These are phyloP conservation scores for Coilia nasus DNA, from an alignment of 2,797 vertebrate species.

Conservation along the genomic window DNA sequence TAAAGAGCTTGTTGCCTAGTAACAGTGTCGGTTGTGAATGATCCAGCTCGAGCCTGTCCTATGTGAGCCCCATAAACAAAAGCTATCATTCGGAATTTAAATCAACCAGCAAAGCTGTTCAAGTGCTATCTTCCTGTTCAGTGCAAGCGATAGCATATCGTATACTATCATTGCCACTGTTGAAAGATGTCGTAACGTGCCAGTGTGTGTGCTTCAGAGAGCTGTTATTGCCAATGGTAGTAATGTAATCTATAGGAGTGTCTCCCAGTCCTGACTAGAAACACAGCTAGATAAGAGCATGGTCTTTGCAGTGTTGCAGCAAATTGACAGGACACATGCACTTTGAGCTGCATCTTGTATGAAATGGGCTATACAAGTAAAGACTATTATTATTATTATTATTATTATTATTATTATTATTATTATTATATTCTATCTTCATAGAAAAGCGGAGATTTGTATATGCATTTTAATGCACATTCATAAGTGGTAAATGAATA, in stretches of 20 bases:
- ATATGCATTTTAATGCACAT: neutral
- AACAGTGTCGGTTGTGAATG: conserved; percentile 65
- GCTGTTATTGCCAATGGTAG: neutral
- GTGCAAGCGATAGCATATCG: neutral
- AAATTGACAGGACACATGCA: neutral
- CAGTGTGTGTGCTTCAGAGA: neutral
- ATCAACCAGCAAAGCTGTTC: neutral
- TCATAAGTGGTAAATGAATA: neutral
- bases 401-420: too few relatives aligned
- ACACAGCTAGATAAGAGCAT: neutral
- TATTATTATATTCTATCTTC: too few relatives aligned
- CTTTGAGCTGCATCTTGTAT: too few relatives aligned
- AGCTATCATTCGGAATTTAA: neutral
- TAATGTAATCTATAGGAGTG: neutral
- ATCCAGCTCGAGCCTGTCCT: conserved; percentile 4
- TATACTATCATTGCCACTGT: neutral
- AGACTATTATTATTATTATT: too few relatives aligned
- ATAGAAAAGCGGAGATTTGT: neutral
- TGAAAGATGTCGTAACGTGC: conserved; percentile 3
- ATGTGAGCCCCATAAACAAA: neutral
- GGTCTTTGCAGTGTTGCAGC: neutral
- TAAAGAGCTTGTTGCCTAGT: conserved; percentile 70
- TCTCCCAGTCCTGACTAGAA: neutral
- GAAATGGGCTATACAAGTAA: too few relatives aligned
- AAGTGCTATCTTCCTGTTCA: neutral